Conservation (phyloP, 1,140 invertebrate genomes). For the Drosophila sechellia region DNA sequence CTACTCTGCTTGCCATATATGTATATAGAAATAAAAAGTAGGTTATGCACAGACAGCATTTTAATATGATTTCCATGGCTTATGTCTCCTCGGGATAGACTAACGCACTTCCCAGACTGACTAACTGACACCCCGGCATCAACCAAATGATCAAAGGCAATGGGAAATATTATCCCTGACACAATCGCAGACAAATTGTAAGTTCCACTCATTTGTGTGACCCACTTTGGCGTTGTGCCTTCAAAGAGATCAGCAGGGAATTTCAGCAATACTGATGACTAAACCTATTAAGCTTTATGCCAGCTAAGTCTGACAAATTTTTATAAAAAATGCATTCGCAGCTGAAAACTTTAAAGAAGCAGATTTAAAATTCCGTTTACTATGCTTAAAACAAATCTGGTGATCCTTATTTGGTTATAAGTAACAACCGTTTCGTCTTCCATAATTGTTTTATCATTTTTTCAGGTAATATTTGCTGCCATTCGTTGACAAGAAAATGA, state of each 20-base stretch:
- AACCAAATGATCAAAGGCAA: constrained; percentile 43
- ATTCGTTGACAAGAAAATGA: no score
- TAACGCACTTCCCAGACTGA: constrained; percentile 42
- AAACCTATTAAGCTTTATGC: not conserved
- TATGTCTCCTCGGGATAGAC: constrained; percentile 44
- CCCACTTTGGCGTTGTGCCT: constrained; percentile 26
- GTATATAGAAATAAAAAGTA: constrained; percentile 68
- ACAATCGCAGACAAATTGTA: constrained; percentile 37
- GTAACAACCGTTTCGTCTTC: no score
- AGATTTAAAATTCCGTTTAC: no score
- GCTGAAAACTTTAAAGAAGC: no score
- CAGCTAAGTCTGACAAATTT: not conserved
- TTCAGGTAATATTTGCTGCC: no score
- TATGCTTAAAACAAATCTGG: no score
- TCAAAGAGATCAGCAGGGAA: constrained; percentile 23
- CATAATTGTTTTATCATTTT: no score
- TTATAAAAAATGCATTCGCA: not conserved
- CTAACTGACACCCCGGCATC: constrained; percentile 40
- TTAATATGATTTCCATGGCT: constrained; percentile 81
- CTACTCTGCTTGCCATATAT: constrained; percentile 2
- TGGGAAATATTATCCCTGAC: constrained; percentile 36
- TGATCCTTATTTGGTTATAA: no score
- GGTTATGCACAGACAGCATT: constrained; percentile 78
- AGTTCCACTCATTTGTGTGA: constrained; percentile 21
- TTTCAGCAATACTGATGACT: constrained; percentile 9